Conservation (phyloP, 2,113 vertebrate species). For the Ancistrus triradiatus region DNA sequence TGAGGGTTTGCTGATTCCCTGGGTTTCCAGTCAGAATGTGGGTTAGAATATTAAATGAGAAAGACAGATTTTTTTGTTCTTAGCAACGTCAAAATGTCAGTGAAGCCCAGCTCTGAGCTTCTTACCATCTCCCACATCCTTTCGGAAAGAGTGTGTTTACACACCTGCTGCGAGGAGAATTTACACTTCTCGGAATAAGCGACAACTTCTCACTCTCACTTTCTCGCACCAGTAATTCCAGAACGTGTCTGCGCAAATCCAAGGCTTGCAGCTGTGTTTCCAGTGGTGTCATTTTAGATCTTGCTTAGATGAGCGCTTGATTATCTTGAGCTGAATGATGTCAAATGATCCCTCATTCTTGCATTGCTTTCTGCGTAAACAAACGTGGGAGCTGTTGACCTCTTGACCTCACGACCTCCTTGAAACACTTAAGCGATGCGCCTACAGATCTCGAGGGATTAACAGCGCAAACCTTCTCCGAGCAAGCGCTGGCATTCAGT, state of each 20-base stretch:
- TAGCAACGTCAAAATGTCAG: not conserved
- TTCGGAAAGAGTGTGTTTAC: constrained; percentile 43
- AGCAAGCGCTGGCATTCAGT: not conserved
- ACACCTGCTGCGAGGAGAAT: constrained; percentile 47
- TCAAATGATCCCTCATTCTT: not conserved
- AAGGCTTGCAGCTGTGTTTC: constrained; percentile 38
- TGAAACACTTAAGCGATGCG: not conserved
- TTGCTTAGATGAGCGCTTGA: not conserved
- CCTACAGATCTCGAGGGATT: constrained; percentile 6
- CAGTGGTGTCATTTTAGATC: constrained; percentile 22
- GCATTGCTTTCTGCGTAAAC: not conserved
- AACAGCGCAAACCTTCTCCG: not conserved
- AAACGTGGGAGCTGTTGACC: not conserved
- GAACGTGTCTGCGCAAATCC: constrained; percentile 17
- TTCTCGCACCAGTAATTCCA: constrained; percentile 12
- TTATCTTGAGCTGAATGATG: not conserved
- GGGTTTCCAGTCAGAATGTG: no score
- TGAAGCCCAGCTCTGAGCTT: constrained; percentile 3
- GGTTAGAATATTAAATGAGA: no score
- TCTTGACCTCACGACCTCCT: constrained; percentile 14
- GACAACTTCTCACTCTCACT: constrained; percentile 26
- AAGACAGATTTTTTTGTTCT: no score
- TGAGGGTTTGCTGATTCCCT: no score
- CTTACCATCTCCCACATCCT: constrained; percentile 28
- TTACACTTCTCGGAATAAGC: constrained; percentile 44